These are phyloP conservation scores for Nemurella pictetii DNA, from an alignment of 2,888 invertebrate species.

Conservation along the genomic window DNA sequence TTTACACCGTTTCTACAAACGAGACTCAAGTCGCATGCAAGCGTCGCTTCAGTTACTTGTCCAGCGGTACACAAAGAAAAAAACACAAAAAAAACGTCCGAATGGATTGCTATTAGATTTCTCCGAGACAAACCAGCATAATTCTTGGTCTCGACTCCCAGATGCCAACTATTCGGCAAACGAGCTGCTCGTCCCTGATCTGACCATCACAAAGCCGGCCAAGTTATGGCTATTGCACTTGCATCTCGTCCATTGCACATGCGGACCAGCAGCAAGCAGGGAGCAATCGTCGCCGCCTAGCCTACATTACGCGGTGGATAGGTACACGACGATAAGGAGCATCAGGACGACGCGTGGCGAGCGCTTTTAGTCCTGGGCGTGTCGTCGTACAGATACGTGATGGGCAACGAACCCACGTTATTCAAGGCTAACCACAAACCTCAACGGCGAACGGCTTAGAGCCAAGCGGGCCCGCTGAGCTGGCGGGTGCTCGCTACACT, in stretches of 20 bases:
- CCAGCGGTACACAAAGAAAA: no score
- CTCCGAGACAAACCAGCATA: no score
- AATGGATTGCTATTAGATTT: no score
- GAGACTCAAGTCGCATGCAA: no score
- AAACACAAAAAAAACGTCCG: no score
- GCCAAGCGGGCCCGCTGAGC: not conserved
- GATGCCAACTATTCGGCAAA: no score
- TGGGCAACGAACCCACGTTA: conserved; percentile 34
- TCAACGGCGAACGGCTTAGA: not conserved
- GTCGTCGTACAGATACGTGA: conserved; percentile 26
- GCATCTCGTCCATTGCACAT: not conserved
- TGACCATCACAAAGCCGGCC: not conserved
- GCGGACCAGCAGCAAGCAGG: not conserved
- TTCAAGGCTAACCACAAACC: conserved; percentile 35
- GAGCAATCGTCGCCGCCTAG: not conserved
- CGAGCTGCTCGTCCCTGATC: no score
- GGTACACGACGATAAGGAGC: not conserved
- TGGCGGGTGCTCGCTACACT: not conserved
- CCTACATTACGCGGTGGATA: not conserved
- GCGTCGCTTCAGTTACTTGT: no score
- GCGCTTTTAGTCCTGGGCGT: conserved; percentile 22
- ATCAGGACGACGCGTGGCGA: conserved; percentile 5
- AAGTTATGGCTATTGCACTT: not conserved
- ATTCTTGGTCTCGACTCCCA: no score
- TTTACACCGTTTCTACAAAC: no score